phyloP scores from a whole-genome alignment of 1,140 invertebrate genomes.

The Oreohelix idahoensis region DNA sequence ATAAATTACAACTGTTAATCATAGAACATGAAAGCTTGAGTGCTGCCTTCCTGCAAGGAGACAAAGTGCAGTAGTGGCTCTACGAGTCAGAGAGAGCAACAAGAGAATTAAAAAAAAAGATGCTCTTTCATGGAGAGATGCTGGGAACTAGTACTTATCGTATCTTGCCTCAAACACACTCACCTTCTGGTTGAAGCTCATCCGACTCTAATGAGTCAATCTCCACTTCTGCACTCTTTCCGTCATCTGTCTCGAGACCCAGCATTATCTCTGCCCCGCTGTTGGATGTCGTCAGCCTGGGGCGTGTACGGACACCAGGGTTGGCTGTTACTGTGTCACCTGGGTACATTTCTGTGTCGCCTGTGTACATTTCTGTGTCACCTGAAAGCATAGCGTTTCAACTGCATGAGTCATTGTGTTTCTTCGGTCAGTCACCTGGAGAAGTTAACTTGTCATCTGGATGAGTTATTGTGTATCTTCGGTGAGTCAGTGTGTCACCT shows the following conservation, averaged over 20 bases:
- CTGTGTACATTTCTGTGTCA: not conserved
- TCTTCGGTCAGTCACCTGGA: too few species aligned
- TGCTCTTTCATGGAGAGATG: not conserved
- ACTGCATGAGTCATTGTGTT: too few species aligned
- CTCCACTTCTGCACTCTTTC: slow-evolving; percentile 54
- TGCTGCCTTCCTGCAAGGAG: too few species aligned
- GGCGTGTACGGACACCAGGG: slow-evolving; percentile 28
- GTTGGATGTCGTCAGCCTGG: slow-evolving; percentile 47
- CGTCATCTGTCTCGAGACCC: slow-evolving; percentile 57
- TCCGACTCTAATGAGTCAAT: slow-evolving; percentile 56
- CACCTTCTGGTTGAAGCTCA: slow-evolving; percentile 44
- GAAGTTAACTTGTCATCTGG: too few species aligned
- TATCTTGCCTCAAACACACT: too few species aligned
- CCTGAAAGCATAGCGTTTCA: too few species aligned
- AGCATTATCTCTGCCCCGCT: slow-evolving; percentile 54
- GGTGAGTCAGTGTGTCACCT: too few species aligned
- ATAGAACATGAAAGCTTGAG: too few species aligned
- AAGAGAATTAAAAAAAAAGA: not conserved
- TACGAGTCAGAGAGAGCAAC: not conserved
- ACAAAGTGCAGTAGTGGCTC: too few species aligned
- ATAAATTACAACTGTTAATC: too few species aligned
- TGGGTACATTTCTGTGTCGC: not conserved
- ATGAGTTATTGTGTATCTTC: too few species aligned
- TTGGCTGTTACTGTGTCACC: not conserved
- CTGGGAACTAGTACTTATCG: not conserved